A percentile compares a stretch with the other conserved stretches of the same genome.
These are phyloP conservation scores for Parauchenoglanis ngamensis DNA, from an alignment of 2,797 vertebrate species.

Conservation along the genomic window DNA sequence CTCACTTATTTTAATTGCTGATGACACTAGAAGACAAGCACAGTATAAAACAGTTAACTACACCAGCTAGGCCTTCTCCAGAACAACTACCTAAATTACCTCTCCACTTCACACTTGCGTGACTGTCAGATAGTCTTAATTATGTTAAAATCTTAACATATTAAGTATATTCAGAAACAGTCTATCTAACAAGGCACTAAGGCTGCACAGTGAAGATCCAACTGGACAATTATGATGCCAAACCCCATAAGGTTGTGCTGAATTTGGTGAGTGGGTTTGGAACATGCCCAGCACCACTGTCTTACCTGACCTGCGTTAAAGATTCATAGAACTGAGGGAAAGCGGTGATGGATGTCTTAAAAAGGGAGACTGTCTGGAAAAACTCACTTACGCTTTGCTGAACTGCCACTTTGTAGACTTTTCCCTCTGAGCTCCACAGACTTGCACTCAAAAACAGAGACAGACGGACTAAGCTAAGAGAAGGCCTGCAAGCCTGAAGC, in stretches of 20 bases:
- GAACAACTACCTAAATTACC: constrained; percentile 4
- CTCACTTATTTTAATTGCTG: constrained; percentile 10
- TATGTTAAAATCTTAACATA: neutral
- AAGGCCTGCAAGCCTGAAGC: constrained; percentile 44
- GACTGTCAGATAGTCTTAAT: neutral
- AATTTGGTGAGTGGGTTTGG: neutral
- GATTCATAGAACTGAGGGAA: constrained; percentile 15
- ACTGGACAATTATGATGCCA: neutral
- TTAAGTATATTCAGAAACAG: neutral
- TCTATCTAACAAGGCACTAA: neutral
- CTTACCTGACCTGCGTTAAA: constrained; percentile 2
- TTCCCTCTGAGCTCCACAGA: constrained; percentile 5
- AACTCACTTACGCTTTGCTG: constrained; percentile 1
- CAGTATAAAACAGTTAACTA: constrained; percentile 17
- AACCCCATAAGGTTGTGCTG: neutral
- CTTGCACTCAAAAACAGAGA: constrained; percentile 11
- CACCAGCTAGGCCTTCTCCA: constrained; percentile 23
- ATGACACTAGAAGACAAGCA: constrained; percentile 19
- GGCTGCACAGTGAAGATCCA: neutral
- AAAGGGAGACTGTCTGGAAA: constrained; percentile 12
- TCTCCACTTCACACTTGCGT: too few species aligned
- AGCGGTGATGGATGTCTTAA: constrained; percentile 28
- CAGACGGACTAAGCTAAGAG: constrained; percentile 26
- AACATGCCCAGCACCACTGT: neutral
- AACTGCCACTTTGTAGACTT: constrained; percentile 16